phyloP scores from a whole-genome alignment of 2,797 vertebrate genomes.

The Enteromius viviparus region DNA sequence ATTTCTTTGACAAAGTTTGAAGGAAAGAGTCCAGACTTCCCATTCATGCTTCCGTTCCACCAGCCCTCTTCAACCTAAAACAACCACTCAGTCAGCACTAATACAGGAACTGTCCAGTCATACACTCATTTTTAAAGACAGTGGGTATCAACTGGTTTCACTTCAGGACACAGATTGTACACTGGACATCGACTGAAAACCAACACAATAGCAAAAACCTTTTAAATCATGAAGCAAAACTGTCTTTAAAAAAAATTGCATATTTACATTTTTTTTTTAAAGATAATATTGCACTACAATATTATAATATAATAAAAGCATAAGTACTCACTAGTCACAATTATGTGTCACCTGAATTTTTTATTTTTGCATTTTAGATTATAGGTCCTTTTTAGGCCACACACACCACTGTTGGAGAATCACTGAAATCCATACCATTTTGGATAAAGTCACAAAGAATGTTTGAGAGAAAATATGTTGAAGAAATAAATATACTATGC shows the following conservation, averaged over 20 bases:
- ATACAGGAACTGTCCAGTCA: constrained; percentile 6
- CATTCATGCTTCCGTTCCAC: constrained; percentile 88
- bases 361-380: neutral
- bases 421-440: neutral
- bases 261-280: neutral
- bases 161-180: neutral
- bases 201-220: neutral
- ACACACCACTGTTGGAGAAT: neutral
- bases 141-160: neutral
- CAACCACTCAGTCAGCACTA: constrained; percentile 32
- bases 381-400: neutral
- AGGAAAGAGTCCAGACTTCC: constrained; percentile 88
- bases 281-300: neutral
- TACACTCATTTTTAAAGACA: neutral
- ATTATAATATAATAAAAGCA: neutral
- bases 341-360: neutral
- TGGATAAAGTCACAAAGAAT: neutral
- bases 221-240: neutral
- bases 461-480: neutral
- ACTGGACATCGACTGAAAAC: neutral
- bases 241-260: neutral
- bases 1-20: constrained; percentile 97
- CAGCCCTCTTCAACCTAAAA: constrained; percentile 94
- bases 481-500: neutral
- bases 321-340: neutral